Base-by-base conservation (phyloP, 2,113 vertebrate species). In the Myrmecobius fasciatus region DNA sequence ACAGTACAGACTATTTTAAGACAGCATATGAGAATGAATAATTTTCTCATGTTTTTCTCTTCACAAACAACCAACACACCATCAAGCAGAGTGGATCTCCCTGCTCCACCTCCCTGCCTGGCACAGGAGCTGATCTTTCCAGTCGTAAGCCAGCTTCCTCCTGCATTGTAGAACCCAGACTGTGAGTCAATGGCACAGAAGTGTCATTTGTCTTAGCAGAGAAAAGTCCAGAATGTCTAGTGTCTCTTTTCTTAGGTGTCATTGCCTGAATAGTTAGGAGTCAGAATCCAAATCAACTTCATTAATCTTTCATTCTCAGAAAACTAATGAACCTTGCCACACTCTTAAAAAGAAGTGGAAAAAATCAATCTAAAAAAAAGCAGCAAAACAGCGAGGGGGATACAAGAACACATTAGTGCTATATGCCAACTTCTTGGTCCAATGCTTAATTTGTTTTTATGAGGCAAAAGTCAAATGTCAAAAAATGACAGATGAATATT, bases 21-120 rank as follows among this genome's bases (percentile, higher is more conserved):
- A 97, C 95, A 97, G 53, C 96, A 96, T 97, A 97, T 98, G 98
- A 98, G 93, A 93, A 97, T 98, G 98, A 98, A 98, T 98, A 98
- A 98, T 97, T 97, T 97, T 96, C 96, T 92, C 92, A 95, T 96
- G 94, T 89, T 97, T 97, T 98, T 96, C 92, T 92, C 96, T 97
- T 96, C 88, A 43, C 94, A 20, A 97, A 96, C 91, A 94, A 95
- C 89, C 95, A 95, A 95, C 93, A 56, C 43, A 91, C 91, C 95
- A 95, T 93, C 95, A 97, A 60, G 94, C 91, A 94, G 95, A 67
- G 25, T 95, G 96, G 96, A 96, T 96, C 89, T 97, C 94, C 51
- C 94, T 94, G 96, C 93, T 98, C 97, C 97, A 90, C 56, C 91
- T 95, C 91, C 83, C 97, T 2, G 92, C 91, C n/a, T 95, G 96